Conservation (phyloP, 2,888 invertebrate genomes). For the Drepanosiphum platanoidis region DNA sequence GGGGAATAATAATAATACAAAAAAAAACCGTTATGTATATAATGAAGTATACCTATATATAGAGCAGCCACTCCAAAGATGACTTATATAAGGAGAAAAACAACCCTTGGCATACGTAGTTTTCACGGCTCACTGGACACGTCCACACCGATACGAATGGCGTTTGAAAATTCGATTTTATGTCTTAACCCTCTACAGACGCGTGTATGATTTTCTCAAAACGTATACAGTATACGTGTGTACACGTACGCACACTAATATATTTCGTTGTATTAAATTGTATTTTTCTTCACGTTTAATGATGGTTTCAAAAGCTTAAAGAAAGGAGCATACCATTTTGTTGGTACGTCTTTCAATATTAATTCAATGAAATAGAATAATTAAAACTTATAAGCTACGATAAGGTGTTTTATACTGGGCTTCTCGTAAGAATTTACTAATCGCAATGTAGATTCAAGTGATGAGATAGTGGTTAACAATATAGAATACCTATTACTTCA, state of each 20-base stretch:
- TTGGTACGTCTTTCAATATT: too few species aligned
- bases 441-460: too few species aligned
- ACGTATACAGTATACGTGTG: not conserved
- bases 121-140: slow-evolving; percentile 50
- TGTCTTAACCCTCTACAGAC: not conserved
- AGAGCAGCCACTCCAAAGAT: not conserved
- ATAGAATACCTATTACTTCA: too few species aligned
- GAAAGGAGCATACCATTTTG: too few species aligned
- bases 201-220: not conserved
- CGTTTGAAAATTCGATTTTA: slow-evolving; percentile 52
- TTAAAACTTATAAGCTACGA: too few species aligned
- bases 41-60: slow-evolving; percentile 42
- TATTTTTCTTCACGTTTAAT: not conserved
- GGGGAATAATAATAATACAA: not conserved
- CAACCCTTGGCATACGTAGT: slow-evolving; percentile 22
- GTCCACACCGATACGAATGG: slow-evolving; percentile 27
- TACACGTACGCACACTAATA: not conserved
- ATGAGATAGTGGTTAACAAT: too few species aligned
- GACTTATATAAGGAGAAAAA: slow-evolving; percentile 16
- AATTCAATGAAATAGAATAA: too few species aligned
- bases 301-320: too few species aligned
- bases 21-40: not conserved
- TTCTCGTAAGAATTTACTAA: too few species aligned
- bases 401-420: too few species aligned
- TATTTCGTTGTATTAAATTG: not conserved